Evolutionary conservation across 2,113 vertebrate species (phyloP).

Genomic region (Porphyrio hochstetteri): DNA sequence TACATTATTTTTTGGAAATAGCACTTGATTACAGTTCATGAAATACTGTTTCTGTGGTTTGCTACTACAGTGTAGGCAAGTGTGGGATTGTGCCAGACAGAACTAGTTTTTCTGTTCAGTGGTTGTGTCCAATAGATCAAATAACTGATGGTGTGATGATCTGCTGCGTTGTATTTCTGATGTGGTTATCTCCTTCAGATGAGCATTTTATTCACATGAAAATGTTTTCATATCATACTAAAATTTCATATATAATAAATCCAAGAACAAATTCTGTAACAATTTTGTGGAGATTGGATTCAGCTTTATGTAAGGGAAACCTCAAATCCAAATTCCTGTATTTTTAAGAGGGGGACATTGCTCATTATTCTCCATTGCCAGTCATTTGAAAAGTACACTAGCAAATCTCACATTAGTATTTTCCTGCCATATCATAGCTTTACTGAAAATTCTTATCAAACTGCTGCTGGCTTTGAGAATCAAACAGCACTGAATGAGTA

Average conservation of each 20-base stretch:
- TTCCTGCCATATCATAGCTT: not conserved
- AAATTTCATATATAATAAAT: not conserved
- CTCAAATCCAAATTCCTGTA: not conserved
- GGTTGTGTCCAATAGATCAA: slow-evolving; percentile 16
- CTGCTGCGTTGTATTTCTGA: not conserved
- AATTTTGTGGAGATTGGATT: not conserved
- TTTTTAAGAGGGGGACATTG: not conserved
- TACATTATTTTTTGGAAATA: not conserved
- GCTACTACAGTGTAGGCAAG: not conserved
- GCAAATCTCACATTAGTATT: not conserved
- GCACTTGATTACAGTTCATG: not conserved
- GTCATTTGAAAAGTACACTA: not conserved
- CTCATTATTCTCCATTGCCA: not conserved
- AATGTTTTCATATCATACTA: not conserved
- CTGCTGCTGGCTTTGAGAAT: not conserved
- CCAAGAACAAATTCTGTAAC: not conserved
- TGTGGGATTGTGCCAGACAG: not conserved
- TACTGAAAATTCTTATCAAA: not conserved
- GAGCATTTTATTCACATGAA: not conserved
- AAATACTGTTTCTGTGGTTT: not conserved
- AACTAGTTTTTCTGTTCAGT: slow-evolving; percentile 25
- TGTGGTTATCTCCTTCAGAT: not conserved
- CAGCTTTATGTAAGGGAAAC: not conserved
- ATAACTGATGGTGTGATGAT: slow-evolving; percentile 19
- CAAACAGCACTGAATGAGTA: not conserved